A percentile compares a stretch with the other conserved stretches of the same genome.
Conservation (phyloP, 2,797 vertebrate genomes). For the Ambastaia sidthimunki region DNA sequence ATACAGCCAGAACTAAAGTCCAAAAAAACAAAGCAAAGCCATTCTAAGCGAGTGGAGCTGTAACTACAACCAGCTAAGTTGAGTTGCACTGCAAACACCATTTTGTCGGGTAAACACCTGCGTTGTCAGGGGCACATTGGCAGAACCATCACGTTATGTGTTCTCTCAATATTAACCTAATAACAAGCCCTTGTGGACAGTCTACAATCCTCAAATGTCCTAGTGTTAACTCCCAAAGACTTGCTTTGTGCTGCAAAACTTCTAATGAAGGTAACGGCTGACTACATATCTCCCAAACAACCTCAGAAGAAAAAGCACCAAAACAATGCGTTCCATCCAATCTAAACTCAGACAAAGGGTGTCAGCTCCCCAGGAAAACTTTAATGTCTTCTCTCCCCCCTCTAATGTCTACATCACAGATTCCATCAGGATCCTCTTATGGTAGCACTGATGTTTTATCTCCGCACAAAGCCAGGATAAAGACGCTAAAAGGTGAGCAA, state of each 20-base stretch:
- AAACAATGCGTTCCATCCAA: neutral
- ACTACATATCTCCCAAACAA: constrained; percentile 28
- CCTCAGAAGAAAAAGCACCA: neutral
- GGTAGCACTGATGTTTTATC: constrained; percentile 51
- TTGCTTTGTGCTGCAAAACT: neutral
- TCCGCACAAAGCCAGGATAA: constrained; percentile 56
- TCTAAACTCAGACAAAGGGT: constrained; percentile 31
- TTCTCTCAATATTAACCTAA: constrained; percentile 12
- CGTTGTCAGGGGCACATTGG: neutral
- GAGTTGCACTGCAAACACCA: neutral
- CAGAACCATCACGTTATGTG: neutral
- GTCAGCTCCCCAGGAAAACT: constrained; percentile 30
- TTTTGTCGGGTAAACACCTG: neutral
- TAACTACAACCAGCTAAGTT: neutral
- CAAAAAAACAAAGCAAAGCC: neutral
- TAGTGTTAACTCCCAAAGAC: constrained; percentile 5
- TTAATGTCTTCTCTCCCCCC: constrained; percentile 35
- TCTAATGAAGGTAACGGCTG: constrained; percentile 6
- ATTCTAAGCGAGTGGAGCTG: neutral
- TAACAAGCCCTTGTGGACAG: neutral
- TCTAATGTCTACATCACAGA: constrained; percentile 52
- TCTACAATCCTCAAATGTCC: neutral
- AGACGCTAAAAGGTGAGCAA: constrained; percentile 54
- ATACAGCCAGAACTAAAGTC: neutral
- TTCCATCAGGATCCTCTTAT: constrained; percentile 38